Evolutionary conservation across 2,797 vertebrate genomes (phyloP).

Genomic region (Psittacula derbiana): DNA sequence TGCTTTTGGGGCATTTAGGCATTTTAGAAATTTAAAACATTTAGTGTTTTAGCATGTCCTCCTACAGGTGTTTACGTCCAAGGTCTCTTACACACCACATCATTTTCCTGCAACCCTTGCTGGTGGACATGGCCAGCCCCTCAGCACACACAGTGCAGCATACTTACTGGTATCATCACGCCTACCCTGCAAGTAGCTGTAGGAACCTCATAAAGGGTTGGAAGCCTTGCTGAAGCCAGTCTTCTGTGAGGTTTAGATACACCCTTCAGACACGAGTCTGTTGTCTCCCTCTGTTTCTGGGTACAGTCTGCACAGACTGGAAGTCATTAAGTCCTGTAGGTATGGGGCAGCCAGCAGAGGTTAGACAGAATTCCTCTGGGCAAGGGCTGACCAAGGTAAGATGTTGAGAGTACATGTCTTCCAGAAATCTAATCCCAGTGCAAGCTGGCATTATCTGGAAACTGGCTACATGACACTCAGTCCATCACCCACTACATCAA

Average conservation of each 20-base stretch:
- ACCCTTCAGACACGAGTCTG: background rate
- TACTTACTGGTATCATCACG: background rate
- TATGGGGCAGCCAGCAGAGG: background rate
- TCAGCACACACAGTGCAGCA: background rate
- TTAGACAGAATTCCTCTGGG: background rate
- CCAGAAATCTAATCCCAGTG: background rate
- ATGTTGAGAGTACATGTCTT: background rate
- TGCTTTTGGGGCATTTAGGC: background rate
- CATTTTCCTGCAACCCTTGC: background rate
- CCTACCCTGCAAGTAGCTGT: fast-evolving
- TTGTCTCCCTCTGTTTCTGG: background rate
- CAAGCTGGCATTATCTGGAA: background rate
- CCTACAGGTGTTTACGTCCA: background rate
- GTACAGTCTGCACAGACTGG: background rate
- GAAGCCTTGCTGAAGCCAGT: background rate
- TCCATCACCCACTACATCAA: background rate
- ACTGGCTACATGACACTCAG: background rate
- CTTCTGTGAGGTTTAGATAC: background rate
- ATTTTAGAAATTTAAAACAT: background rate
- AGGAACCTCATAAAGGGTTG: background rate
- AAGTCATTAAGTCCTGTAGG: background rate
- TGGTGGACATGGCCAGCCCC: fast-evolving
- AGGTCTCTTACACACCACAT: background rate
- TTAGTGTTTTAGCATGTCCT: background rate
- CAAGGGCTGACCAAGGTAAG: background rate